Base-by-base conservation (phyloP, 2,888 invertebrate species). In the Timandra comae region DNA sequence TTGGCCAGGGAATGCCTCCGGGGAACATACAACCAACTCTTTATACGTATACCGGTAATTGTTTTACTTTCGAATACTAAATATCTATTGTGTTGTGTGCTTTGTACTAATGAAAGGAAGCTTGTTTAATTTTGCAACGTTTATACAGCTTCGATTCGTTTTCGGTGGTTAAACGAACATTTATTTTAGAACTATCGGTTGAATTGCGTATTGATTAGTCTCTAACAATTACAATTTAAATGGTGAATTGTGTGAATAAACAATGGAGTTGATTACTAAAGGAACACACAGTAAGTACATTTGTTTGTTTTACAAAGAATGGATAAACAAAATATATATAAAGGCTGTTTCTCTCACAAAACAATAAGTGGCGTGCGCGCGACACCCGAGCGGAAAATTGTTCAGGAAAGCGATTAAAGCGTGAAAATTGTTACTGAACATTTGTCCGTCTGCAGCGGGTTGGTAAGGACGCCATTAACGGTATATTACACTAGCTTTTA, bases 401-500 rank as follows among this genome's bases (percentile, higher is more conserved):
- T 60, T 61, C 62, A 57, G 49, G 61, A 56, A 65, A 63, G 55
- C 70, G 65, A 69, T 69, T 68, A 67, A 61, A 63, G 52, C 57
- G 57, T 57, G 63, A 47, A 70, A 69, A 71, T 69, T 72, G 69
- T 71, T 65, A 61, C 52, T 58, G 53, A 70, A 71, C 68, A 68
- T 63, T 67, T 52, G 53, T 55, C 50, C 49, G 49, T 45, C 51
- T 50, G 48, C 50, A 50, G 56, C 55, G 56, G 56, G 50, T 61
- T 53, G 46, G 51, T 56, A 52, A 60, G 57, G 55, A 55, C 41
- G 46, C 54, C 49, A 56, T 66, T 61, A 64, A 63, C 58, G 30
- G 28, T 29, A 19, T 29, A 33, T 33, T 59, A 16, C 16, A 16
- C 16, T 16, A 16, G 16, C 56, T 63, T 63, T 63, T 58, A 24